Conservation (phyloP, 2,888 invertebrate species). For the Machimus rusticus region DNA sequence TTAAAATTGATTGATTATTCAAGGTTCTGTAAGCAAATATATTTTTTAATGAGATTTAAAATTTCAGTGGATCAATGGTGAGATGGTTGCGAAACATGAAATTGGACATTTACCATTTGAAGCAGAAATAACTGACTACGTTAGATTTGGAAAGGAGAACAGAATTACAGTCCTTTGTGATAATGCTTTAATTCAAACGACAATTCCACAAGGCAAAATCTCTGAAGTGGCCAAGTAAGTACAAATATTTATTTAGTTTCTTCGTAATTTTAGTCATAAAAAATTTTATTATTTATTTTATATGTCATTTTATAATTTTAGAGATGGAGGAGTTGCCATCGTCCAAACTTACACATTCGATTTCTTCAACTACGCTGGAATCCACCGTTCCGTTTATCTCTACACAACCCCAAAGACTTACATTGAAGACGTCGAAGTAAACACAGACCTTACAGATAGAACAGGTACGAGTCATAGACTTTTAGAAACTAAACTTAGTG, state of each 20-base stretch:
- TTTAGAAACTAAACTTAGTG: background rate
- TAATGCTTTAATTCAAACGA: conserved; percentile 86
- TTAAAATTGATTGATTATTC: background rate
- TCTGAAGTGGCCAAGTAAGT: conserved; percentile 67
- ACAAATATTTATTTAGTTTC: background rate
- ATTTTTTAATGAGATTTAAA: background rate
- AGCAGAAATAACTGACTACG: conserved; percentile 75
- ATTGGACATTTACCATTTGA: conserved; percentile 97
- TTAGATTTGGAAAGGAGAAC: conserved; percentile 76
- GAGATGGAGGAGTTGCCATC: conserved; percentile 70
- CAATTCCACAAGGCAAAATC: conserved; percentile 88
- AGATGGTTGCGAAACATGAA: conserved; percentile 80
- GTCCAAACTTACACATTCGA: conserved; percentile 89
- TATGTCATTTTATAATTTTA: conserved; percentile 53
- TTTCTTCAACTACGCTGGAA: conserved; percentile 98
- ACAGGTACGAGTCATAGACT: conserved; percentile 64
- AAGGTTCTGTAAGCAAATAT: background rate
- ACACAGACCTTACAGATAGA: conserved; percentile 73
- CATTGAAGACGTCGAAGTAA: conserved; percentile 85
- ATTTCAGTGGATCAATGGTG: conserved; percentile 88
- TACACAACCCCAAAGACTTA: conserved; percentile 85
- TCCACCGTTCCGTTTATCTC: conserved; percentile 89
- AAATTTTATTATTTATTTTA: too few relatives aligned
- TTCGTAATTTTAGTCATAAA: background rate
- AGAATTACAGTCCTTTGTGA: conserved; percentile 91